Percentiles rank a stretch among this genome's conserved stretches.
These are phyloP conservation scores for Paracyclopina nana DNA, from an alignment of 1,140 invertebrate genomes.

Conservation along the genomic window DNA sequence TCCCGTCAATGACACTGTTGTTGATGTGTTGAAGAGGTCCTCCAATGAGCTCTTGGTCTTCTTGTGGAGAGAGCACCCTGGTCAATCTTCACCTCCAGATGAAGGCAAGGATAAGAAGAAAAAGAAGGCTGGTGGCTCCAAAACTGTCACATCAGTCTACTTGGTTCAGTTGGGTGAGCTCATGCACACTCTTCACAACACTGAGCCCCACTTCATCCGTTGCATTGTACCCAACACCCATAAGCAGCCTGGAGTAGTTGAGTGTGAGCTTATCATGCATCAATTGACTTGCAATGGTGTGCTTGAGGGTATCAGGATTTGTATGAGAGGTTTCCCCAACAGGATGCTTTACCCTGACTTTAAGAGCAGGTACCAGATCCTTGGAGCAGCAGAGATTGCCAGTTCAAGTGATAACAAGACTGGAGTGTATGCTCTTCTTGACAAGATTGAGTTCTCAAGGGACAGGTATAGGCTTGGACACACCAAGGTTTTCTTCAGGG, in stretches of 20 bases:
- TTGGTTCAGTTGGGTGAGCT: constrained; percentile 37
- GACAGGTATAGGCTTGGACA: constrained; percentile 84
- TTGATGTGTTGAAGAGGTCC: constrained; percentile 90
- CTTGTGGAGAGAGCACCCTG: constrained; percentile 85
- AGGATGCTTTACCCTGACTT: constrained; percentile 99
- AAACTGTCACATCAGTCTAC: constrained; percentile 78
- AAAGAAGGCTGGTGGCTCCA: constrained; percentile 51
- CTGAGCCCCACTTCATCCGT: constrained; percentile 42
- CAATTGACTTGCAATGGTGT: constrained; percentile 39
- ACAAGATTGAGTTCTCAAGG: constrained; percentile 51
- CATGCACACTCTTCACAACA: constrained; percentile 36
- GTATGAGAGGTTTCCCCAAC: constrained; percentile 55
- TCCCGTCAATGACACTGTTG: constrained; percentile 94
- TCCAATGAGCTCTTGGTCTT: constrained; percentile 61
- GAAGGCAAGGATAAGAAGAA: constrained; percentile 49
- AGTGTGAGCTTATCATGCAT: constrained; percentile 29
- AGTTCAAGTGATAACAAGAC: constrained; percentile 47
- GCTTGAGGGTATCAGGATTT: constrained; percentile 39
- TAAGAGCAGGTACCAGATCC: constrained; percentile 97
- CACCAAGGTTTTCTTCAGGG: constrained; percentile 99
- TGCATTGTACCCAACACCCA: constrained; percentile 45
- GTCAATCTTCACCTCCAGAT: constrained; percentile 45
- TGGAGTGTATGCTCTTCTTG: constrained; percentile 55
- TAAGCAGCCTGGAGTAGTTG: constrained; percentile 33
- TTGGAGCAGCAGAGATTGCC: constrained; percentile 49